phyloP scores from a whole-genome alignment of 1,140 invertebrate genomes.

The Mactra quadrangularis region DNA sequence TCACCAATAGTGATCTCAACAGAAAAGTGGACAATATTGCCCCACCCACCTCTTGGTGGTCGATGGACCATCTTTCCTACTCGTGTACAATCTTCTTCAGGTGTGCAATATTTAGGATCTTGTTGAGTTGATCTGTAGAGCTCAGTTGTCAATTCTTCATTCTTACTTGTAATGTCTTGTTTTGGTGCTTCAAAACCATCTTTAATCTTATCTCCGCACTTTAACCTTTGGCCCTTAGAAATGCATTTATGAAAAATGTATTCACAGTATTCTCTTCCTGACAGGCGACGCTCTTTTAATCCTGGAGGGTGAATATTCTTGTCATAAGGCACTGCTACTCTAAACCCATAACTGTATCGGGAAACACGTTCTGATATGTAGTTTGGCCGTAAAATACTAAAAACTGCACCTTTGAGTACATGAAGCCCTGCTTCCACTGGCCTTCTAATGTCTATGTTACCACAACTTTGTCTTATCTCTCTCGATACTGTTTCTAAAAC shows the following conservation, averaged over 20 bases:
- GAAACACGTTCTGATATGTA: constrained; percentile 17
- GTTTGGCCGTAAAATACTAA: not conserved
- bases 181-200: not conserved
- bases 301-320: not conserved
- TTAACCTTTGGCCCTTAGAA: constrained; percentile 11
- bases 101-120: constrained; percentile 32
- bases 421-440: constrained; percentile 8
- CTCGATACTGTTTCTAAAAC: constrained; percentile 3
- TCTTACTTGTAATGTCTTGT: not conserved
- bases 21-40: not conserved
- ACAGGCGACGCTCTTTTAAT: not conserved
- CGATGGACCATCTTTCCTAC: constrained; percentile 26
- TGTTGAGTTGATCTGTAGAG: not conserved
- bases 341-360: constrained; percentile 39
- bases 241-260: constrained; percentile 41
- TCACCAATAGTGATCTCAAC: constrained; percentile 11
- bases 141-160: constrained; percentile 10
- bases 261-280: not conserved
- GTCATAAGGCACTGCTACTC: constrained; percentile 5
- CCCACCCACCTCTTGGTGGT: constrained; percentile 18
- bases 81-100: not conserved
- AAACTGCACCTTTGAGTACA: constrained; percentile 27
- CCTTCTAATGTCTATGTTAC: not conserved
- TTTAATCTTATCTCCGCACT: not conserved
- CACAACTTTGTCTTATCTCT: constrained; percentile 1